These are phyloP conservation scores for Dasypogon diadema DNA, from an alignment of 2,888 invertebrate genomes.

Conservation along the genomic window DNA sequence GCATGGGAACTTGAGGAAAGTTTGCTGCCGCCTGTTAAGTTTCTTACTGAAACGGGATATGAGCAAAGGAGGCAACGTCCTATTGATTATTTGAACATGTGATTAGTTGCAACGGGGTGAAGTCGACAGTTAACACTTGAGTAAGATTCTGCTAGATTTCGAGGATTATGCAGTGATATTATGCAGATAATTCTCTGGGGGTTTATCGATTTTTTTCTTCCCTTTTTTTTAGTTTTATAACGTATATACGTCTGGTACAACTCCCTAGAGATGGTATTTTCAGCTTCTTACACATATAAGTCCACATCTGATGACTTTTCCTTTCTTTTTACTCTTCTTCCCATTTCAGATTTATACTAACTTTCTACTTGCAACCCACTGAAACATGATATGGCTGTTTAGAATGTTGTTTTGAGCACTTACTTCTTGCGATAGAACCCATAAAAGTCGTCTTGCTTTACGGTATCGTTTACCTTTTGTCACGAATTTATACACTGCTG, in stretches of 20 bases:
- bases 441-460: not conserved
- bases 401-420: constrained; percentile 8
- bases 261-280: not conserved
- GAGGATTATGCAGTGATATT: not conserved
- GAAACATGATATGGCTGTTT: not conserved
- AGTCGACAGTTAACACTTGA: not conserved
- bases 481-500: constrained; percentile 12
- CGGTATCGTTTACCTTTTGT: constrained; percentile 30
- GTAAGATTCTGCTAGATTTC: not conserved
- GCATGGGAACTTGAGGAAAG: constrained; percentile 26
- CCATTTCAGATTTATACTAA: not conserved
- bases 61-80: constrained; percentile 21
- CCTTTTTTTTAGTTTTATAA: too few relatives aligned
- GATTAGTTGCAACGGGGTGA: constrained; percentile 24
- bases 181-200: not conserved
- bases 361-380: constrained; percentile 10
- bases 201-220: not conserved
- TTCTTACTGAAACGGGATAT: constrained; percentile 16
- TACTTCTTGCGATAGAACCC: constrained; percentile 15
- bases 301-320: not conserved
- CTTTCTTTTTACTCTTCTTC: not conserved
- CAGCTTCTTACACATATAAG: too few relatives aligned
- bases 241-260: too few relatives aligned
- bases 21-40: constrained; percentile 5
- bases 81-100: constrained; percentile 33